A percentile compares a stretch with the other conserved stretches of the same genome.
Evolutionary conservation across 2,888 invertebrate species (phyloP).

Genomic region (Willowsia nigromaculata): DNA sequence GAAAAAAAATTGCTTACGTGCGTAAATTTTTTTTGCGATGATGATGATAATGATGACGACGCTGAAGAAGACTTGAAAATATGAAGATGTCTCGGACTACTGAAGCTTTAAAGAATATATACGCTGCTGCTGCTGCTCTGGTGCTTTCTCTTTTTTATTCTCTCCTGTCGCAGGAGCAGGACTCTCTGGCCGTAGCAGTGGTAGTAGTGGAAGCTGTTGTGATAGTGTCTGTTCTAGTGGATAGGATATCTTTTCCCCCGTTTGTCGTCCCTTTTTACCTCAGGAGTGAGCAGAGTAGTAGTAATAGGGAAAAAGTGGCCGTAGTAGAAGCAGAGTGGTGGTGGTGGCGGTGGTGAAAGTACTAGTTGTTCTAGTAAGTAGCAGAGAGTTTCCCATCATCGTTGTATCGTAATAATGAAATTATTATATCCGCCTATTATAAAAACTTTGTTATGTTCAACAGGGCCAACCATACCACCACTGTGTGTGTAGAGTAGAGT

Average conservation of each 20-base stretch:
- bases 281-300: too few species aligned
- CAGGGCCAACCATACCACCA: slow-evolving; percentile 14
- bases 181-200: not conserved
- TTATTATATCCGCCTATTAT: slow-evolving; percentile 36
- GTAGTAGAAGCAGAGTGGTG: too few species aligned
- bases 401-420: slow-evolving; percentile 30
- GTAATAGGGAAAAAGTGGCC: too few species aligned
- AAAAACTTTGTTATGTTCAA: slow-evolving; percentile 46
- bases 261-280: too few species aligned
- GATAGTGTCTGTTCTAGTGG: not conserved
- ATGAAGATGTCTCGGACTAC: not conserved
- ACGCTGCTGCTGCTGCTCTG: not conserved
- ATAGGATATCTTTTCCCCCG: too few species aligned
- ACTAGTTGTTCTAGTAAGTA: too few species aligned
- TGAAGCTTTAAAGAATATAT: not conserved
- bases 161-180: not conserved
- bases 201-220: not conserved
- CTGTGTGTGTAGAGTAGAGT: too few species aligned
- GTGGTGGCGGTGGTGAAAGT: too few species aligned
- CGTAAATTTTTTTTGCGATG: not conserved
- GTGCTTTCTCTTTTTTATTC: not conserved
- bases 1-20: not conserved
- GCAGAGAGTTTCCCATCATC: not conserved
- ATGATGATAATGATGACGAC: not conserved
- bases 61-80: not conserved